These are phyloP conservation scores for Montipora capitata DNA, from an alignment of 92 coral and sea anemone genomes.

Conservation along the genomic window DNA sequence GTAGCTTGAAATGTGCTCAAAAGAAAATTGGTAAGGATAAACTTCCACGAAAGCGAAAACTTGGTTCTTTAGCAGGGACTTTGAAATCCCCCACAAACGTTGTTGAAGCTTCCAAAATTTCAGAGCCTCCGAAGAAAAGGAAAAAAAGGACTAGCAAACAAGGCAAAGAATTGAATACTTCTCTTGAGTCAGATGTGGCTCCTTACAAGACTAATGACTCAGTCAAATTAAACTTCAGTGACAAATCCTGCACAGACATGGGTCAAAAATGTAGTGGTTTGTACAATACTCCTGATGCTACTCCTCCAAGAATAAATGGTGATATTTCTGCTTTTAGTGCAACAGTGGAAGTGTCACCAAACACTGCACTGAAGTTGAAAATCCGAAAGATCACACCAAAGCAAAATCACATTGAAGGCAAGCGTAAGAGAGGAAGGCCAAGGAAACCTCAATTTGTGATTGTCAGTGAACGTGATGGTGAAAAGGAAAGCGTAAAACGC, in stretches of 20 bases:
- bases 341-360: conserved; percentile 84
- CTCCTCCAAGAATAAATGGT: conserved; percentile 85
- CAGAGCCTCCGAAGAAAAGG: conserved; percentile 51
- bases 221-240: background rate
- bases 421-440: conserved; percentile 87
- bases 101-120: background rate
- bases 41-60: conserved; percentile 31
- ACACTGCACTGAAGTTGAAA: conserved; percentile 85
- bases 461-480: conserved; percentile 74
- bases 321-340: conserved; percentile 60
- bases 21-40: conserved; percentile 21
- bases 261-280: conserved; percentile 38
- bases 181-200: background rate
- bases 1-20: conserved; percentile 2
- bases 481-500: conserved; percentile 29
- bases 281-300: background rate
- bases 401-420: conserved; percentile 61
- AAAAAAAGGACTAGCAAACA: conserved; percentile 23
- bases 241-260: conserved; percentile 2
- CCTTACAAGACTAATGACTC: conserved; percentile 9
- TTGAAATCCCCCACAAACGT: background rate
- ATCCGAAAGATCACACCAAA: conserved; percentile 85
- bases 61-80: conserved; percentile 1
- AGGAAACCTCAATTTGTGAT: conserved; percentile 85
- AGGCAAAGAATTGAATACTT: conserved; percentile 4